Evolutionary conservation across 2,113 vertebrate species (phyloP).

Genomic region (Psittacara wagleri): DNA sequence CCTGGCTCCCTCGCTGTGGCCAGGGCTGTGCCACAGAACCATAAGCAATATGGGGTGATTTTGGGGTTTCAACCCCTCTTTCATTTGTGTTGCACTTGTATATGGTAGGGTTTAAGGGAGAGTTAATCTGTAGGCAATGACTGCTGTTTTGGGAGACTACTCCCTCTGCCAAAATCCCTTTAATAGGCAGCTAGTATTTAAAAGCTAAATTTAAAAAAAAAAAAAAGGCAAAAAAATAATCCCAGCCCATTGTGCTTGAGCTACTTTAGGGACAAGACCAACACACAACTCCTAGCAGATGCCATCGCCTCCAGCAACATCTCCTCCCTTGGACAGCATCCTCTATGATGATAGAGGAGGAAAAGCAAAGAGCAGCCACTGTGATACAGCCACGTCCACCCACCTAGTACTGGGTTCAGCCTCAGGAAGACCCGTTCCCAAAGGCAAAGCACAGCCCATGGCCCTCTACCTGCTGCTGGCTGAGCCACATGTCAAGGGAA

Average conservation of each 20-base stretch:
- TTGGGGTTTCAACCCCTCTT: neutral
- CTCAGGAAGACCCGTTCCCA: neutral
- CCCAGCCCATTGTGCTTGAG: neutral
- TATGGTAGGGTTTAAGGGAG: neutral
- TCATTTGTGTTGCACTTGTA: neutral
- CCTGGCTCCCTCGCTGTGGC: rapidly evolving
- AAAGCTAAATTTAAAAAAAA: neutral
- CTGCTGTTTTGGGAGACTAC: neutral
- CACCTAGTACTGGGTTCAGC: neutral
- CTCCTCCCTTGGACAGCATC: neutral
- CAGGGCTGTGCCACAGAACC: neutral
- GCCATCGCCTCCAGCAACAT: neutral
- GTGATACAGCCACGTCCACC: neutral
- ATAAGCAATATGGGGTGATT: neutral
- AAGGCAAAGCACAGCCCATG: neutral
- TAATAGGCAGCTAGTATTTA: neutral
- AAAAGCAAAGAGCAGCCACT: neutral
- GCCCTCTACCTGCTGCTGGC: constrained; percentile 4
- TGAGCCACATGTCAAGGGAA: neutral
- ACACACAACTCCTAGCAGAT: constrained; percentile 38
- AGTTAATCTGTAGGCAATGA: neutral
- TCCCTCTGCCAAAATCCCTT: neutral
- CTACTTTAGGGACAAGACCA: neutral
- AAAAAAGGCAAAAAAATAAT: neutral
- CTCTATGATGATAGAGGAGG: neutral